Percentiles rank a stretch among this genome's conserved stretches.
These are phyloP conservation scores for Archegozetes longisetosus DNA, from an alignment of 1,140 invertebrate genomes.

Conservation along the genomic window DNA sequence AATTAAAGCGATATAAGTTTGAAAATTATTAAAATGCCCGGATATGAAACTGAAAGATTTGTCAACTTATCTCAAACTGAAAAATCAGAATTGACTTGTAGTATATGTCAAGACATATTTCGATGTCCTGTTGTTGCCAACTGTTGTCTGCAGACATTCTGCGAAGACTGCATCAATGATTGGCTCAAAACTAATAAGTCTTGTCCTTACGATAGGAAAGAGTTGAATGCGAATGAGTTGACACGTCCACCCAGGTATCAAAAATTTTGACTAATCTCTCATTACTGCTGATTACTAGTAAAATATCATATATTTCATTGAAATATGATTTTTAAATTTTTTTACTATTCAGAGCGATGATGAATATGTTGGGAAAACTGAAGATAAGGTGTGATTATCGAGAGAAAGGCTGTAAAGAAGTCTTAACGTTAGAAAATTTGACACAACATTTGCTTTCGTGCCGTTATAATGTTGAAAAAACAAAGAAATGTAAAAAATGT, in stretches of 20 bases:
- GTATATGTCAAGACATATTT: not conserved
- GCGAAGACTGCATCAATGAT: not conserved
- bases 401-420: slow-evolving; percentile 5
- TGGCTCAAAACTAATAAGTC: not conserved
- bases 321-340: no score
- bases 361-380: slow-evolving; percentile 3
- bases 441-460: not conserved
- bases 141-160: not conserved
- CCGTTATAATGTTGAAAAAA: not conserved
- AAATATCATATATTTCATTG: no score
- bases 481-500: not conserved
- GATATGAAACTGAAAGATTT: not conserved
- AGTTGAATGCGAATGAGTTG: not conserved
- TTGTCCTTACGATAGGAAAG: not conserved
- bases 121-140: not conserved
- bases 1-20: no score
- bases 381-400: slow-evolving; percentile 7
- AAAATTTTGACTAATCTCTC: no score
- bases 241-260: not conserved
- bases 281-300: no score
- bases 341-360: not conserved
- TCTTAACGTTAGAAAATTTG: slow-evolving; percentile 1
- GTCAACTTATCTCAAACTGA: not conserved
- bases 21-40: not conserved
- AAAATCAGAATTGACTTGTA: not conserved